Evolutionary conservation across 1,140 invertebrate genomes (phyloP), one percentile per base, ranked within the genome.

Genomic region (Paracyclopina nana): DNA sequence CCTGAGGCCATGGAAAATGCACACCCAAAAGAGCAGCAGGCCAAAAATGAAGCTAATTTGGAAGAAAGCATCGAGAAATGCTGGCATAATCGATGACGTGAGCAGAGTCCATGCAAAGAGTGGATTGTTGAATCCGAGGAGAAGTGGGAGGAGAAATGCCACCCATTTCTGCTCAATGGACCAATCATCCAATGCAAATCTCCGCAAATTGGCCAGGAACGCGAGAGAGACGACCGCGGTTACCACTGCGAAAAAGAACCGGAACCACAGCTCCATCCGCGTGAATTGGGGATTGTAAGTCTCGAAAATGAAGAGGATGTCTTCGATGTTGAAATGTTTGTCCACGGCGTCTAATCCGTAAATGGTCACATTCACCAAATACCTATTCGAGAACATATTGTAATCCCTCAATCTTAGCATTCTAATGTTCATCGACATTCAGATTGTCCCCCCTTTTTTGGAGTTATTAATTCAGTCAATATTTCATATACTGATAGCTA

Each of bases 161-260:
- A 94, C 77, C 90, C 90, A 96, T 65, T 86, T 90, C 61, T 97
- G 90, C 67, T 97, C 91, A 57, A 94, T 91, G 4, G 90, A 90
- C 90, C 90, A 97, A 65, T 94, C 87, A 56, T 78, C 74, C 2
- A 88, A 69, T 0, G 79, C 75, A 68, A 86, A 95, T 62, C 81
- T 87, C 59, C 84, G 71, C 46, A 97, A 67, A 0, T 77, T 77
- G 46, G 28, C 12, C 11, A 50, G 3, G 43, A 18, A 24, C 77
- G 78, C 81, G 75, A 95, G 88, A 54, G 84, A 80, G 4, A 85
- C 75, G 41, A 77, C 63, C 64, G 95, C 94, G 1, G 86, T 82
- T 8, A 79, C 71, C 2, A 90, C 62, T 24, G 94, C 68, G 65
- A 94, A 95, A 57, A 92, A 82, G 61, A 92, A 82, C 57, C 90